phyloP scores from a whole-genome alignment of 2,797 vertebrate genomes.

The Setipinna tenuifilis region DNA sequence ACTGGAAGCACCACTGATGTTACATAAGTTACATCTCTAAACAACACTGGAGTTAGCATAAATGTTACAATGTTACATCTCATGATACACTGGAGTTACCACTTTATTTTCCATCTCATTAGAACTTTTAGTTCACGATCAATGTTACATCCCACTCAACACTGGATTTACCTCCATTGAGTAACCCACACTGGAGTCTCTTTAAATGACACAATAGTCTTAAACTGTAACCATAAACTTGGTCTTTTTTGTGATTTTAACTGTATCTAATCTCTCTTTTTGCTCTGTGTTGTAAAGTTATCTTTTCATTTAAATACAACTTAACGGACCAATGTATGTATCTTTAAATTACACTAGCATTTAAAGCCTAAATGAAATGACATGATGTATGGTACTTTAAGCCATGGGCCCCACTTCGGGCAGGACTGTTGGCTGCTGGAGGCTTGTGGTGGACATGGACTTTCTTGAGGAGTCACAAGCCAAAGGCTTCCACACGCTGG shows the following conservation, averaged over 20 bases:
- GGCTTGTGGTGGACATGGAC: not conserved
- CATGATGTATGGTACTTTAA: not conserved
- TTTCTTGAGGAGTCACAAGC: not conserved
- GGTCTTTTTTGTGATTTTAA: not conserved
- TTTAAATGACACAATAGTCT: not conserved
- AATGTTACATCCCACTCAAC: not conserved
- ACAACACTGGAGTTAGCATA: not conserved
- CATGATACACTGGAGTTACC: not conserved
- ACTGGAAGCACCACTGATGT: not conserved
- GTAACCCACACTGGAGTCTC: not conserved
- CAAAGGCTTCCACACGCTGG: not conserved
- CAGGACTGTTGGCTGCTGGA: not conserved
- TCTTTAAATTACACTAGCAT: not conserved
- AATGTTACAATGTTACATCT: constrained; percentile 10
- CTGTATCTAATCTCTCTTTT: not conserved
- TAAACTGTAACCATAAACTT: constrained; percentile 7
- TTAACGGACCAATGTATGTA: not conserved
- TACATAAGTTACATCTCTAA: not conserved
- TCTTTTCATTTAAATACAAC: not conserved
- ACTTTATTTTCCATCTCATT: not conserved
- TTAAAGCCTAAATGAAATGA: not conserved
- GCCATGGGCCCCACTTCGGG: not conserved
- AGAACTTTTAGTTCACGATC: not conserved
- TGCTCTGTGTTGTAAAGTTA: constrained; percentile 9
- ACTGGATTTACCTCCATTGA: not conserved